Evolutionary conservation across 2,888 invertebrate genomes (phyloP), one percentile per base, ranked within the genome.

Genomic region (Acrobasis consociella): DNA sequence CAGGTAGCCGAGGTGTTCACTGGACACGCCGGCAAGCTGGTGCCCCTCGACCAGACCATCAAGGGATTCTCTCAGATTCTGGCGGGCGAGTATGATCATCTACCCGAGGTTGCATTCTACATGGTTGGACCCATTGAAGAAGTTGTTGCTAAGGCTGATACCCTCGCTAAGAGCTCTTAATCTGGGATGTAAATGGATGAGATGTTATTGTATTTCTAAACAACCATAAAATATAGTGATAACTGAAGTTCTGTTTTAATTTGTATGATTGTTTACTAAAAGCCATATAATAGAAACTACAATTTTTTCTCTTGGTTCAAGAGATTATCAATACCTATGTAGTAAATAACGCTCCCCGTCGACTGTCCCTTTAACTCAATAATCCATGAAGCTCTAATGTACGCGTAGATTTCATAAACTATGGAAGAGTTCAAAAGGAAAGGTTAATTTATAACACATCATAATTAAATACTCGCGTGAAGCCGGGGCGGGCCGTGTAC

Each of bases 71-170:
- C 96, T 77, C 94, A 95, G 85, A 97, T 98, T 79, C 93, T 98
- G 71, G 92, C 85, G 69, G 97, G 98, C 78, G 97, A 98, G 79
- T 94, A 96, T 81, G 98, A 98, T 87, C 97, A 98, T 86, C 90
- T 98, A 74, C 98, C 98, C 22, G 97, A 97, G 90, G 94, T 97
- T 71, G 98, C 98, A 67, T 98, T 98, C 94, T 98, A 98, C 93
- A 98, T 98, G 98, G 97, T 98, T 67, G 98, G 98, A 71, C 96
- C 96, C 65, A 96, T 98, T 79, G 97, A 97, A 79, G 98, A 98
- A 90, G 97, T 97, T 60, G 93, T 95, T 63, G 94, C 94, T 65
- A 98, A 97, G 89, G 97, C 98, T 68, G 97, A 97, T 75, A 94
- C 95, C 68, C 90, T 97, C 72, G 95, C 95, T 64, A 93, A 94